Base-by-base conservation (phyloP, 2,797 vertebrate species). In the Emydoidea blandingii region DNA sequence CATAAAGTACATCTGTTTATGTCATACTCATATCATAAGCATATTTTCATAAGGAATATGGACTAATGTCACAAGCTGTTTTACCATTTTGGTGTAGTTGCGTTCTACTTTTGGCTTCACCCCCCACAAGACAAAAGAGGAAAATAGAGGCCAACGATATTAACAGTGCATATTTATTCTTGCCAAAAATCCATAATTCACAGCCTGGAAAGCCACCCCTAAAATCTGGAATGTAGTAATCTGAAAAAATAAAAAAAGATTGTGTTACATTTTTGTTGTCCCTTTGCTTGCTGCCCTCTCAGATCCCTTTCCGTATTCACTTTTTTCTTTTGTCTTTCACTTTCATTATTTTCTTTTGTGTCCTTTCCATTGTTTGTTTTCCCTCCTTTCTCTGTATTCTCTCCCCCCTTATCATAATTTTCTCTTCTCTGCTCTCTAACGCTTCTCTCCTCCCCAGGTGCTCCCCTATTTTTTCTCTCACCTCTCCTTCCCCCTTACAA, bases 131-230 rank as follows among this genome's bases (percentile, higher is more conserved):
- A n/a, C 21, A 74, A 47, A 68, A 47, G 31, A 12, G 1, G 2
- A 9, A 1, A 10, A 15, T 41, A n/a, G 56, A 47, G 6, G 3
- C 1, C 2, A 34, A 47, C 41, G 1, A 18, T 44, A 81, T 78
- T 11, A 88, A 6, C 3, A 81, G 41, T 11, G 2, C 74, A 56
- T 72, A 7, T 81, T 85, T 83, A 37, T n/a, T 88, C 6, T 47
- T 25, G 72, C 23, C 44, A 29, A 29, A 76, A 76, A 76, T 76
- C 12, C 25, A 47, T 27, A 27, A 76, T 76, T 44, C 72, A 47
- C 27, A 76, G 25, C 25, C 72, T 76, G 6, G 72, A 76, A 76
- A 29, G 14, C 72, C 41, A 47, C 41, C 19, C 57, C 18, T 37
- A 68, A 62, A 62, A 21, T 10, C 5, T 68, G 41, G 72, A 44